Conservation (phyloP, 2,888 invertebrate genomes). For the Ischnus inquisitorius region DNA sequence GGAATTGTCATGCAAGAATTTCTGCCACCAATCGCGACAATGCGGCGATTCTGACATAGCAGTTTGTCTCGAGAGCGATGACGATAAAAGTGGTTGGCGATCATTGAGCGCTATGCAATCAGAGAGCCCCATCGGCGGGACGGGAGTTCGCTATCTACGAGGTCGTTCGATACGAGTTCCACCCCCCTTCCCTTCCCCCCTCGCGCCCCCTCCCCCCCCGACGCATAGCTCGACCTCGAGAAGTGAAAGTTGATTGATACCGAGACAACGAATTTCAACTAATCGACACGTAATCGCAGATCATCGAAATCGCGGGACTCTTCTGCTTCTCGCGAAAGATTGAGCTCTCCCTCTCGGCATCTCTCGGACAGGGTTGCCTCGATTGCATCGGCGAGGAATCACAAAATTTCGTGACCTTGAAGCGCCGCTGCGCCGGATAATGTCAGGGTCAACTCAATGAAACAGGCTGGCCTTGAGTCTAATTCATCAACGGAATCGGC, state of each 20-base stretch:
- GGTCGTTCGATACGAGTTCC: background rate
- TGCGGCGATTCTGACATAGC: too few species aligned
- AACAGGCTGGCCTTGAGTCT: conserved; percentile 3
- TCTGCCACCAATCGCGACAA: too few species aligned
- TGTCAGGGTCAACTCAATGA: conserved; percentile 7
- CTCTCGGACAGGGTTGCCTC: background rate
- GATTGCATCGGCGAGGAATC: background rate
- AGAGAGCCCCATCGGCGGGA: background rate
- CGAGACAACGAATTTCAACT: background rate
- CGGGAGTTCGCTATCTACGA: background rate
- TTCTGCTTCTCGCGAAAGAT: background rate
- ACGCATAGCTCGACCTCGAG: conserved; percentile 25
- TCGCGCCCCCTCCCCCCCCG: background rate
- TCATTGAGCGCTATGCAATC: background rate
- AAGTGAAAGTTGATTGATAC: conserved; percentile 38
- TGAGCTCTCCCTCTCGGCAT: background rate
- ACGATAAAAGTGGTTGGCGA: background rate
- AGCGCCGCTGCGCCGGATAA: background rate
- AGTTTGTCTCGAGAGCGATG: too few species aligned
- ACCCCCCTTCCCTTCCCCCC: background rate
- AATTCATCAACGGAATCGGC: background rate
- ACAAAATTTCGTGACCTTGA: conserved; percentile 4
- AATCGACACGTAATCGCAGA: background rate
- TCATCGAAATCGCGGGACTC: background rate
- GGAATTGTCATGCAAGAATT: too few species aligned